phyloP scores from a whole-genome alignment of 2,888 invertebrate species.

The Gastracanthus pulcherrimus region DNA sequence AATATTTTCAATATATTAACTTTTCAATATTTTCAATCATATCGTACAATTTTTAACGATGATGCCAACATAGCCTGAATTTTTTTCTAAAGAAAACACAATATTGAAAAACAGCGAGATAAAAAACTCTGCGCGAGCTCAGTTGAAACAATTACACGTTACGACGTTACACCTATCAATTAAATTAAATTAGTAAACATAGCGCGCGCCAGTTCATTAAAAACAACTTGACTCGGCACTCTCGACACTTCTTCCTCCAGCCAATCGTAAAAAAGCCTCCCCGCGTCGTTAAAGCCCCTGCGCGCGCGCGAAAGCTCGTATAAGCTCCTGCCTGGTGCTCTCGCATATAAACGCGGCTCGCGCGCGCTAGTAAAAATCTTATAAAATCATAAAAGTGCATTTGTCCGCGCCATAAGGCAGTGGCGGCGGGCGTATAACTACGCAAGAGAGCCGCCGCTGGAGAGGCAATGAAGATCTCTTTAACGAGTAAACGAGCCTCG shows the following conservation, averaged over 20 bases:
- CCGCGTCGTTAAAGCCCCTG: slow-evolving; percentile 12
- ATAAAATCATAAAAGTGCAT: slow-evolving; percentile 47
- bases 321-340: no score
- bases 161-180: neutral
- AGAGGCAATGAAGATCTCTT: slow-evolving; percentile 43
- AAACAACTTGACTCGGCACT: neutral
- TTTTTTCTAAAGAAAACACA: neutral
- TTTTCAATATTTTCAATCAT: no score
- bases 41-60: no score
- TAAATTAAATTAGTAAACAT: slow-evolving; percentile 17
- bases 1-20: no score
- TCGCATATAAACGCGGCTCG: neutral
- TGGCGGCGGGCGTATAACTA: no score
- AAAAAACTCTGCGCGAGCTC: neutral
- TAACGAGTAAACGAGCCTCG: slow-evolving; percentile 40
- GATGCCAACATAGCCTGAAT: no score
- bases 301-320: slow-evolving; percentile 8
- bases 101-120: neutral
- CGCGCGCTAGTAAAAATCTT: slow-evolving; percentile 38
- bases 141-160: neutral
- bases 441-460: neutral
- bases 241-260: neutral
- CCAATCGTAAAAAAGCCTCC: slow-evolving; percentile 9
- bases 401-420: slow-evolving; percentile 17
- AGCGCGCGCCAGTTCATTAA: slow-evolving; percentile 36